Percentiles rank a stretch among this genome's conserved stretches.
Evolutionary conservation across 2,888 invertebrate genomes (phyloP).

Genomic region (Ochropleura plecta): DNA sequence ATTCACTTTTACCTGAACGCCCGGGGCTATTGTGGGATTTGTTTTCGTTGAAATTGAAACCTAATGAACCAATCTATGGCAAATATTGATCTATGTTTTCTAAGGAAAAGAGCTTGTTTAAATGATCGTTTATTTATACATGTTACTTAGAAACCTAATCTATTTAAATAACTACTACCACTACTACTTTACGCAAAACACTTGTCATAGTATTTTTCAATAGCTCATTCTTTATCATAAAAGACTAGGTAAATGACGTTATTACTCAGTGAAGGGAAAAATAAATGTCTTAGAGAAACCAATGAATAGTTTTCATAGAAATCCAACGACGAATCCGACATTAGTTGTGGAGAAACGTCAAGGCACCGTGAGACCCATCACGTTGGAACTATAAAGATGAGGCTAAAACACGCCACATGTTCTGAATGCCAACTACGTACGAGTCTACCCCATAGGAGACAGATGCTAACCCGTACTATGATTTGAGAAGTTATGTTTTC

Average conservation of each 20-base stretch:
- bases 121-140: slow-evolving; percentile 4
- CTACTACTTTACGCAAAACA: slow-evolving; percentile 18
- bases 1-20: slow-evolving; percentile 60
- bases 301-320: slow-evolving; percentile 42
- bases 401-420: slow-evolving; percentile 40
- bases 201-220: slow-evolving; percentile 21
- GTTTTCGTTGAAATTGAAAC: slow-evolving; percentile 60
- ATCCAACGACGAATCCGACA: slow-evolving; percentile 13
- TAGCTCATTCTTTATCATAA: slow-evolving; percentile 7
- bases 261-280: slow-evolving; percentile 22
- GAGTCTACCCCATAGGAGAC: slow-evolving; percentile 17
- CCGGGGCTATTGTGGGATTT: slow-evolving; percentile 54
- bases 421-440: slow-evolving; percentile 44
- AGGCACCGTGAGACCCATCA: slow-evolving; percentile 43
- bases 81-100: slow-evolving; percentile 46
- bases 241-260: slow-evolving; percentile 9
- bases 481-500: slow-evolving; percentile 13
- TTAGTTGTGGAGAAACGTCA: slow-evolving; percentile 27
- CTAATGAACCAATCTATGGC: slow-evolving; percentile 56
- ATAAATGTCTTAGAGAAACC: slow-evolving; percentile 33
- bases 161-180: not conserved
- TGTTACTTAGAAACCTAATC: not conserved
- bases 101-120: slow-evolving; percentile 1
- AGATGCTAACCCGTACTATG: slow-evolving; percentile 22
- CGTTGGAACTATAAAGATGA: slow-evolving; percentile 61